These are phyloP conservation scores for Aethina tumida DNA, from an alignment of 1,140 invertebrate genomes.

Conservation along the genomic window DNA sequence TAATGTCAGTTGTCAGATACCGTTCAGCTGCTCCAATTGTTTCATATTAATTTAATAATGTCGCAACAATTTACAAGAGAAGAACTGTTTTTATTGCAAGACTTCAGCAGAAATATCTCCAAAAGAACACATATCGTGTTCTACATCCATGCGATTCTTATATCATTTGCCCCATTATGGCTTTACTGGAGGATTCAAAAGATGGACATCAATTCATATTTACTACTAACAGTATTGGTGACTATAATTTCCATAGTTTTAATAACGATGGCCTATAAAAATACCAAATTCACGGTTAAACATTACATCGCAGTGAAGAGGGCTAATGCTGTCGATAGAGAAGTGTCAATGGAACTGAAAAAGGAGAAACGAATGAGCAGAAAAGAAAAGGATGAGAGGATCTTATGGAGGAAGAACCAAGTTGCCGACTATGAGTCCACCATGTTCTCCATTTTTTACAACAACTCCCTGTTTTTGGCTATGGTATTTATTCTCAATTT, in stretches of 20 bases:
- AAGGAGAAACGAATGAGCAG: slow-evolving; percentile 98
- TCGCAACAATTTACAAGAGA: slow-evolving; percentile 98
- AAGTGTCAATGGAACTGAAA: slow-evolving; percentile 83
- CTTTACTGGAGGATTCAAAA: slow-evolving; percentile 98
- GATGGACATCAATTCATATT: slow-evolving; percentile 84
- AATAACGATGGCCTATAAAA: slow-evolving; percentile 94
- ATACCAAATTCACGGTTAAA: slow-evolving; percentile 96
- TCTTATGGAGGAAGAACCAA: slow-evolving; percentile 99
- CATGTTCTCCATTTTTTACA: slow-evolving; percentile 98
- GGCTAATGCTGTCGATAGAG: slow-evolving; percentile 90
- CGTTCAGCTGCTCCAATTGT: too few species aligned
- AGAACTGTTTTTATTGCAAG: slow-evolving; percentile 93
- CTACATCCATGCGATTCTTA: slow-evolving; percentile 96
- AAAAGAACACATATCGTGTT: slow-evolving; percentile 96
- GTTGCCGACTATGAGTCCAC: slow-evolving; percentile 99
- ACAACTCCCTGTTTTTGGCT: slow-evolving; percentile 92
- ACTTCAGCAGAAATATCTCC: slow-evolving; percentile 96
- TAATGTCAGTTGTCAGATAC: too few species aligned
- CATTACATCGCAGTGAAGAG: slow-evolving; percentile 95
- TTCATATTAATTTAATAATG: too few species aligned
- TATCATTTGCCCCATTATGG: slow-evolving; percentile 95
- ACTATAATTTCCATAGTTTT: slow-evolving; percentile 86
- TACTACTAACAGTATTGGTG: slow-evolving; percentile 77
- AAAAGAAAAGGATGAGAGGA: slow-evolving; percentile 97
- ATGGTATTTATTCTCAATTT: slow-evolving; percentile 92